A percentile compares a stretch with the other conserved stretches of the same genome.
Conservation (phyloP, 2,797 vertebrate genomes). For the Odontamblyopus lacepedii region DNA sequence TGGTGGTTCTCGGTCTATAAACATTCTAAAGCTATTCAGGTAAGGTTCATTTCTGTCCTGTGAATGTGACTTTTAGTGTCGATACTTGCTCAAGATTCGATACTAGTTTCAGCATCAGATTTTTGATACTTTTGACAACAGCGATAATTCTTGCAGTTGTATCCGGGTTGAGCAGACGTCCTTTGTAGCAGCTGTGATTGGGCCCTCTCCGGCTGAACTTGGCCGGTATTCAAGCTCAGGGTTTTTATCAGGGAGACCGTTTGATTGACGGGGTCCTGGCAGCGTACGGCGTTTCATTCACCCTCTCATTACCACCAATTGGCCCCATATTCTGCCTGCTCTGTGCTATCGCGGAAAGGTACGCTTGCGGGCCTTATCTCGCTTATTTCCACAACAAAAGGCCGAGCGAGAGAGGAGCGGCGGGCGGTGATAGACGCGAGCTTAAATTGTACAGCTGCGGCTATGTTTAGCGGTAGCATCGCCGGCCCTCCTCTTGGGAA, state of each 20-base stretch:
- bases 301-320: constrained; percentile 82
- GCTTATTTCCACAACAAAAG: constrained; percentile 72
- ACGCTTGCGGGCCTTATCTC: constrained; percentile 73
- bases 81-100: no score
- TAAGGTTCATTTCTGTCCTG: no score
- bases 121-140: no score
- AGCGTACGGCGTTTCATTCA: constrained; percentile 67
- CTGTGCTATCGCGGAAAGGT: constrained; percentile 76
- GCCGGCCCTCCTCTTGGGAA: constrained; percentile 40
- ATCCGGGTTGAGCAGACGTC: constrained; percentile 11
- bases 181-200: constrained; percentile 35
- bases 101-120: no score
- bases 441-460: constrained; percentile 51
- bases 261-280: constrained; percentile 86
- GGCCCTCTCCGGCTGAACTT: constrained; percentile 69
- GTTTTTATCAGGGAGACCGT: constrained; percentile 38
- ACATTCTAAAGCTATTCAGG: no score
- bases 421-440: constrained; percentile 54
- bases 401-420: constrained; percentile 28
- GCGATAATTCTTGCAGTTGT: no score
- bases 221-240: constrained; percentile 44
- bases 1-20: no score
- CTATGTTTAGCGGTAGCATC: constrained; percentile 54
- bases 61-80: no score
- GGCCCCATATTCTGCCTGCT: constrained; percentile 77